Base-by-base conservation (phyloP, 53 echinoderm and acorn worm genomes). In the Temnopleurus reevesii region DNA sequence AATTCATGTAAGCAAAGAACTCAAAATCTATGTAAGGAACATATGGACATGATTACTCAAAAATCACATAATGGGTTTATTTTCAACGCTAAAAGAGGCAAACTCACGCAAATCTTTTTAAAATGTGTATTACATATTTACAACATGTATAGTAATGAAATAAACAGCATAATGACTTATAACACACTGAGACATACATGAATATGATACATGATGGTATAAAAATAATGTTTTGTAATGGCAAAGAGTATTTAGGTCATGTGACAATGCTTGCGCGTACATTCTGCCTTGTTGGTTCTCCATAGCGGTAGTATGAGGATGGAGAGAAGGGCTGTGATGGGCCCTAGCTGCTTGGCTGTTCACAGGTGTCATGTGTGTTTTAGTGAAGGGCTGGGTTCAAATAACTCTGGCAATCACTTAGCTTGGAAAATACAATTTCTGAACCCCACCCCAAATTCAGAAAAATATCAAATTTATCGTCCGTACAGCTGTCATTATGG, bases 361-460 rank as follows among this genome's bases (percentile, higher is more conserved):
- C 30, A 28, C 66, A 31, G 71, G 88, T 87, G 88, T 87, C 88
- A 87, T 87, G 88, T 87, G 88, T 87, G 88, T 87, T 87, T 87
- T 87, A 87, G 88, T 87, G 88, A 87, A 87, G 88, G 71, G 88
- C 24, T 60, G 43, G 86, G 84, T 77, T 21, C 12, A 45, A 76
- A 76, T 63, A n/a, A n/a, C 63, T 63, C 18, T 71, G 71, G 71
- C 71, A 71, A 71, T 71, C 71, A 41, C 41, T 23, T n/a, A n/a
- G 31, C 5, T 71, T 71, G 49, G 33, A 33, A 61, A 63, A 57
- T 57, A 8, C 1, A 38, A 56, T 23, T n/a, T 71, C 36, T 19
- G 36, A n/a, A 19, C 41, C 41, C 56, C 56, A 8, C n/a, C 2
- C 19, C 27, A 36, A 71, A 38, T 23, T 38, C 21, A 71, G 41